Conservation (phyloP, 37 sponge, comb jelly and placozoan species). For the Crambe crambe region DNA sequence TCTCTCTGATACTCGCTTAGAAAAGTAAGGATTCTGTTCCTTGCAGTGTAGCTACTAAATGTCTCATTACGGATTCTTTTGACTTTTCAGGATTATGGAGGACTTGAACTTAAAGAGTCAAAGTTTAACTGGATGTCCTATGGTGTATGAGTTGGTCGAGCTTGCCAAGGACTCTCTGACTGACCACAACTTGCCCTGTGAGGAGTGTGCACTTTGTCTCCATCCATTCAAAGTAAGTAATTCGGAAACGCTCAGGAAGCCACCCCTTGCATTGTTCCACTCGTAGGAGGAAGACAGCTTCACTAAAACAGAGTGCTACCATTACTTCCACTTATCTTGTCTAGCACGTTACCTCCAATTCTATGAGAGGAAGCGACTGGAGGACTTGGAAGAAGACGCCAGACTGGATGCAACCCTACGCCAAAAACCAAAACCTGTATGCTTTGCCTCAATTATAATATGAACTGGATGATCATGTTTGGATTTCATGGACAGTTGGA, state of each 20-base stretch:
- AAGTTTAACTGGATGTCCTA: slow-evolving; percentile 30
- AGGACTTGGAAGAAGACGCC: no score
- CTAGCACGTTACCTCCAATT: slow-evolving; percentile 43
- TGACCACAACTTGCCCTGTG: slow-evolving; percentile 69
- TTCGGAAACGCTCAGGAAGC: not conserved
- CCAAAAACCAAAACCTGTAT: not conserved
- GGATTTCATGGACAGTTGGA: no score
- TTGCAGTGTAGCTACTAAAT: not conserved
- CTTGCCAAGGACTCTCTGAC: slow-evolving; percentile 64
- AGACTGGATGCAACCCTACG: no score
- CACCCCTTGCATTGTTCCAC: not conserved
- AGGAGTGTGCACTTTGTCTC: slow-evolving; percentile 73
- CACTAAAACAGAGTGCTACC: slow-evolving; percentile 66
- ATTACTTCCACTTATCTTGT: slow-evolving; percentile 70
- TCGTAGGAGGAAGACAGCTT: slow-evolving; percentile 57
- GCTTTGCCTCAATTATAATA: no score
- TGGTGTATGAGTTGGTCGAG: slow-evolving; percentile 63
- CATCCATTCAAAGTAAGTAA: slow-evolving; percentile 29
- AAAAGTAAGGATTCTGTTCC: no score
- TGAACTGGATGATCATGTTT: no score
- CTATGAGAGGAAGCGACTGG: slow-evolving; percentile 6
- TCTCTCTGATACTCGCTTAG: slow-evolving; percentile 59
- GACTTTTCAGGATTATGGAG: slow-evolving; percentile 26
- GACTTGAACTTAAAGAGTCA: slow-evolving; percentile 5
- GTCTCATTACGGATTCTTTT: not conserved